Conservation (phyloP, 2,888 invertebrate species). For the Stomorhina lunata region DNA sequence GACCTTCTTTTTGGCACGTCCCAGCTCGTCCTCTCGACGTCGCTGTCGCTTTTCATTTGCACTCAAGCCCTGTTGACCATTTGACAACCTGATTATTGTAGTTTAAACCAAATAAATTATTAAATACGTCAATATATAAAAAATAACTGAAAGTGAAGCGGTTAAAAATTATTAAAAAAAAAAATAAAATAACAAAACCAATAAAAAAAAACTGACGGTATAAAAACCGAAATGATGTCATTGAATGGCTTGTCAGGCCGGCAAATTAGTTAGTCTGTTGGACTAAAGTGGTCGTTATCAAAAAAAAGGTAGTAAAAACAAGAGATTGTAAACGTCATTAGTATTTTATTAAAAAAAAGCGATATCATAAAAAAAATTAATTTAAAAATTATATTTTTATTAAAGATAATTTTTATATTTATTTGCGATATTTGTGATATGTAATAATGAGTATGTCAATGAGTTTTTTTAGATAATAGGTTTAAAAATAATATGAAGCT, state of each 20-base stretch:
- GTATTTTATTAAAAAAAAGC: background rate
- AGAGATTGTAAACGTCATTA: conserved; percentile 1
- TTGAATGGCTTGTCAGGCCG: background rate
- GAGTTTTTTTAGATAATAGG: background rate
- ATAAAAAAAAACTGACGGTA: conserved; percentile 15
- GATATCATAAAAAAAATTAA: background rate
- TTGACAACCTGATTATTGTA: conserved; percentile 13
- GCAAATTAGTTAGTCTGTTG: background rate
- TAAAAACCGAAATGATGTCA: conserved; percentile 37
- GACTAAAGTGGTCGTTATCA: background rate
- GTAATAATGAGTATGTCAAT: background rate
- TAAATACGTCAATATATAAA: conserved; percentile 42
- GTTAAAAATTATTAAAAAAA: too few relatives aligned
- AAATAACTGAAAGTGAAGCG: conserved; percentile 5
- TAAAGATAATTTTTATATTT: background rate
- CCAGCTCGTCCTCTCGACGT: background rate
- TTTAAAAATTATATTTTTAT: background rate
- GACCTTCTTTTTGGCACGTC: background rate
- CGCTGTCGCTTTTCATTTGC: background rate
- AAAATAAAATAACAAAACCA: background rate
- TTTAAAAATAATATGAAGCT: too few relatives aligned
- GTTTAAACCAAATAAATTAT: conserved; percentile 34
- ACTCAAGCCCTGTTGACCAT: conserved; percentile 1
- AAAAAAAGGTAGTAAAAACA: background rate
- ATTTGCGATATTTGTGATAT: background rate